Base-by-base conservation (phyloP, 2,888 invertebrate species). In the Callyntrura guangdongensis region DNA sequence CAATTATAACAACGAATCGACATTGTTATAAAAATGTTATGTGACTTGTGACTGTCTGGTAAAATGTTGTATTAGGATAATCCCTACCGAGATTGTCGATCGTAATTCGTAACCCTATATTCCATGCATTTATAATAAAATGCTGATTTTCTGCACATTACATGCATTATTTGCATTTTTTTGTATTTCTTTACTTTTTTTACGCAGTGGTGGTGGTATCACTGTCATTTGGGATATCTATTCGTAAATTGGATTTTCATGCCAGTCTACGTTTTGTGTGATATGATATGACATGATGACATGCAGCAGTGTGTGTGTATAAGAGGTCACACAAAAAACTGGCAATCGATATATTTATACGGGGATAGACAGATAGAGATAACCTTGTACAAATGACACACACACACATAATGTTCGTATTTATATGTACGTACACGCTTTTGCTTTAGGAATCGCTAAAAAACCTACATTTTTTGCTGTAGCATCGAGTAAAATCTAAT, bases 161-260 rank as follows among this genome's bases (percentile, higher is more conserved):
- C 36, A 36, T 36, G 36, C 2, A 36, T 36, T 36, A 36, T 67
- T 72, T 72, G 45, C 45, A 72, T 72, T 69, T 69, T n/a, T 69
- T 69, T 69, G 69, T 67, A 27, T 67, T 67, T 27, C 45, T 14
- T 1, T 1, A 20, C 3, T 17, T 0, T 61, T 9, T 22, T 14
- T 12, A 67, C n/a, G 5, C 25, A 67, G 4, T 81, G n/a, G 9
- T 61, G 59, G 36, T 27, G 22, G 22, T 69, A 84, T 84, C 45
- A 69, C 27, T 72, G 49, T 59, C 77, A 74, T 86, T 77, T 85
- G 22, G 81, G 79, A 56, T 36, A 36, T 36, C 36, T 36, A 6
- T 36, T 36, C 3, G 36, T 81, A 81, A 87, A 87, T 81, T 87
- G 87, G 81, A 67, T 81, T 87, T 81, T 67, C 86, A 86, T 87